Base-by-base conservation (phyloP, 2,888 invertebrate species). In the Sphaerophoria rueppellii region DNA sequence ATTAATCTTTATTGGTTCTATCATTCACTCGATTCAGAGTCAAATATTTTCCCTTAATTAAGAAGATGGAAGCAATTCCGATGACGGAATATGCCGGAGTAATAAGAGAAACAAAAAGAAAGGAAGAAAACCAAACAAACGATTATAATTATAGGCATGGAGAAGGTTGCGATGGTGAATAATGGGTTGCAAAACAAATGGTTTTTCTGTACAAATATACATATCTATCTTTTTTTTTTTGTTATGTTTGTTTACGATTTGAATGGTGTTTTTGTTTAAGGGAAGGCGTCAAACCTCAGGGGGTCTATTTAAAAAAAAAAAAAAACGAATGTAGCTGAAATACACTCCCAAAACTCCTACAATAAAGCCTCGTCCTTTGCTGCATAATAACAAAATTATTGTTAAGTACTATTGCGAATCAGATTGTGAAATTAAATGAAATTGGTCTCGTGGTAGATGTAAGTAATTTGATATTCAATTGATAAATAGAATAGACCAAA, bases 1-100 rank as follows among this genome's bases (percentile, higher is more conserved):
- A 85, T 81, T 85, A 85, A 85, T 85, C 81, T 83, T 80, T 83
- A 83, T 83, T 83, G 83, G 83, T 80, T 80, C 83, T 83, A 83
- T 83, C 83, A 76, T 80, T 82, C 82, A 79, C 74, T 74, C 76
- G 71, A 79, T 83, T 72, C 75, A 40, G 65, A 72, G 72, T 81
- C 70, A 81, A 85, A 81, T 81, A 81, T 81, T 76, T 85, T 85
- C 54, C 63, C 81, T 85, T 77, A 85, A 85, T 85, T 85, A 85
- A 76, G 76, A 76, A 81, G 72, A 83, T 74, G 79, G 75, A 80
- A 67, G 67, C 46, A 48, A 35, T 55, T 16, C 11, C 34, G 24
- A 60, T 12, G 6, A 7, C 34, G 70, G 16, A 46, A 43, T 48
- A 11, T 12, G 6, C 12, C 34, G 70, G 16, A 46, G 46, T 48